Percentiles rank a stretch among this genome's conserved stretches.
Conservation (phyloP, 2,113 vertebrate genomes). For the Lipotes vexillifer region DNA sequence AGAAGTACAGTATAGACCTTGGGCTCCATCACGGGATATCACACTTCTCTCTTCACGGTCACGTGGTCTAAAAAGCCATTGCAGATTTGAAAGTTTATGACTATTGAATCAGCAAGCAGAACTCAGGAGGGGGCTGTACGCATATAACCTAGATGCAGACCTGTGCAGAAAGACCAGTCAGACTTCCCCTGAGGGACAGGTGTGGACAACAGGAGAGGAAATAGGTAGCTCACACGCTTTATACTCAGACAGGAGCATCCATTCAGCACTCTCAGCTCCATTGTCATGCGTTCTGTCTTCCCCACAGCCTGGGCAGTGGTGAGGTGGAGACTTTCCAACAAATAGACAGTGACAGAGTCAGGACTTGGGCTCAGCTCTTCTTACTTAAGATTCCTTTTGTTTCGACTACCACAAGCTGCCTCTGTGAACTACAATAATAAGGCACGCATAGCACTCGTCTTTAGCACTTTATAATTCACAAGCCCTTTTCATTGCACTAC, state of each 20-base stretch:
- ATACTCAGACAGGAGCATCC: not conserved
- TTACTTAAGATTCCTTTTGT: not conserved
- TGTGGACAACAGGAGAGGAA: not conserved
- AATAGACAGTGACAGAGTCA: not conserved
- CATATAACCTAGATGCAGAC: not conserved
- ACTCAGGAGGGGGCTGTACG: not conserved
- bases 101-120: not conserved
- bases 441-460: fast-evolving
- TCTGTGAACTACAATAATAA: not conserved
- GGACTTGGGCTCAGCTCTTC: not conserved
- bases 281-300: not conserved
- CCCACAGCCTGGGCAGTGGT: too few species aligned
- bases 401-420: not conserved
- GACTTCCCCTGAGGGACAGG: not conserved
- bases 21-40: not conserved
- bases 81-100: constrained; percentile 10
- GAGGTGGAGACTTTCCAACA: not conserved
- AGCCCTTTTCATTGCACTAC: too few species aligned
- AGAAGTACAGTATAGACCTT: not conserved
- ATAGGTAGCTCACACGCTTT: not conserved
- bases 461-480: not conserved
- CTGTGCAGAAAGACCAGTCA: not conserved
- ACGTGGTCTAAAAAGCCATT: not conserved
- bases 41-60: not conserved
- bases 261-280: not conserved